A percentile compares a stretch with the other conserved stretches of the same genome.
phyloP scores from a whole-genome alignment of 2,113 vertebrate genomes.

The Platichthys stellatus region DNA sequence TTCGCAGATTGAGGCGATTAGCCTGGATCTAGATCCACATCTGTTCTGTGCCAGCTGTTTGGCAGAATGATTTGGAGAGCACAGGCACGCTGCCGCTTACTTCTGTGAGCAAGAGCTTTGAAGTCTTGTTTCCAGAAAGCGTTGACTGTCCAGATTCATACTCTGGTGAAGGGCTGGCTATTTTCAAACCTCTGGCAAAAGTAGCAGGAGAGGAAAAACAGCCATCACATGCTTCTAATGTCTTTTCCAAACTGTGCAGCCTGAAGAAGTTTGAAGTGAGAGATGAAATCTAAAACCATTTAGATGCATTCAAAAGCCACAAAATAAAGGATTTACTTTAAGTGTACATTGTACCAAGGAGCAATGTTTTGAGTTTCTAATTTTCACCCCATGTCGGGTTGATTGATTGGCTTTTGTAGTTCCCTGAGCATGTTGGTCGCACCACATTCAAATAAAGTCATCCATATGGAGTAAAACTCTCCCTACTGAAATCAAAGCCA shows the following conservation, averaged over 20 bases:
- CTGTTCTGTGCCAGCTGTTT: constrained; percentile 45
- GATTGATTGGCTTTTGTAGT: too few species aligned
- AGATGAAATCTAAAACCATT: background rate
- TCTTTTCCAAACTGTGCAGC: background rate
- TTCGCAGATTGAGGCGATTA: constrained; percentile 36
- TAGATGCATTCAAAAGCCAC: too few species aligned
- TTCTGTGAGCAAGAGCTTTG: constrained; percentile 53
- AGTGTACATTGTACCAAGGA: background rate
- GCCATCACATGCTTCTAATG: background rate
- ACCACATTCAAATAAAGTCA: too few species aligned
- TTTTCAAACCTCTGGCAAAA: constrained; percentile 8
- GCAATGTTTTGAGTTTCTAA: background rate
- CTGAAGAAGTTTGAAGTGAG: background rate
- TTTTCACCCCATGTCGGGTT: background rate
- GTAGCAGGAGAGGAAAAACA: constrained; percentile 3
- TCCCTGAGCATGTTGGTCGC: too few species aligned
- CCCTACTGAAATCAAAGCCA: too few species aligned
- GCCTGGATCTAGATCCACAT: constrained; percentile 26
- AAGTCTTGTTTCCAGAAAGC: constrained; percentile 57
- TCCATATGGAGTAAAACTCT: too few species aligned
- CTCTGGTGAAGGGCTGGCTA: background rate
- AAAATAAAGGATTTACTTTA: too few species aligned
- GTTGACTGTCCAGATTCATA: constrained; percentile 39
- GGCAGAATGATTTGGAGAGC: constrained; percentile 38
- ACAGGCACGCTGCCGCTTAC: constrained; percentile 18